These are phyloP conservation scores for Phasia obesa DNA, from an alignment of 2,888 invertebrate species.

Conservation along the genomic window DNA sequence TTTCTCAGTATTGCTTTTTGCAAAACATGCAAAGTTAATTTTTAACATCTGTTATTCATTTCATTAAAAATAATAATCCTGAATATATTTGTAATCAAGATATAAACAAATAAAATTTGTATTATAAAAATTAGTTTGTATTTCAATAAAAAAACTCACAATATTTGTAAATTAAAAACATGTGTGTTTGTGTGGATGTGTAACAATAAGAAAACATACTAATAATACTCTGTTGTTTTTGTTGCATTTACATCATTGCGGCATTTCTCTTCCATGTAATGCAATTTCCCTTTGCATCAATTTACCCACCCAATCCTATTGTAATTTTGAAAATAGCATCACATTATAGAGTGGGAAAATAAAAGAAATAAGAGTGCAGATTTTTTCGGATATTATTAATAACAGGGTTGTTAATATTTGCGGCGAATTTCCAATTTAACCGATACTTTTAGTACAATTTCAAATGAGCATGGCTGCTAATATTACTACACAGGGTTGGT, in stretches of 20 bases:
- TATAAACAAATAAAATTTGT: no score
- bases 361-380: slow-evolving; percentile 1
- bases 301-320: not conserved
- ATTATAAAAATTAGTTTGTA: no score
- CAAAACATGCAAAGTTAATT: no score
- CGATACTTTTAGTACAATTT: no score
- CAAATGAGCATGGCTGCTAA: no score
- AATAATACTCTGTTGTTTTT: not conserved
- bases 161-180: not conserved
- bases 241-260: slow-evolving; percentile 19
- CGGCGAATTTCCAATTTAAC: not conserved
- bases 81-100: no score
- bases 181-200: not conserved
- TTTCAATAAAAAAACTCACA: no score
- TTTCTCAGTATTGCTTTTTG: no score
- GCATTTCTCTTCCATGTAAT: slow-evolving; percentile 8
- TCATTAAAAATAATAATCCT: no score
- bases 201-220: not conserved
- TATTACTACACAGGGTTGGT: no score
- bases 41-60: no score
- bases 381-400: not conserved
- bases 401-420: slow-evolving; percentile 25
- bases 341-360: not conserved
- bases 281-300: not conserved
- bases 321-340: slow-evolving; percentile 41